Conservation (phyloP, 2,113 vertebrate species). For the Myiozetetes cayanensis region DNA sequence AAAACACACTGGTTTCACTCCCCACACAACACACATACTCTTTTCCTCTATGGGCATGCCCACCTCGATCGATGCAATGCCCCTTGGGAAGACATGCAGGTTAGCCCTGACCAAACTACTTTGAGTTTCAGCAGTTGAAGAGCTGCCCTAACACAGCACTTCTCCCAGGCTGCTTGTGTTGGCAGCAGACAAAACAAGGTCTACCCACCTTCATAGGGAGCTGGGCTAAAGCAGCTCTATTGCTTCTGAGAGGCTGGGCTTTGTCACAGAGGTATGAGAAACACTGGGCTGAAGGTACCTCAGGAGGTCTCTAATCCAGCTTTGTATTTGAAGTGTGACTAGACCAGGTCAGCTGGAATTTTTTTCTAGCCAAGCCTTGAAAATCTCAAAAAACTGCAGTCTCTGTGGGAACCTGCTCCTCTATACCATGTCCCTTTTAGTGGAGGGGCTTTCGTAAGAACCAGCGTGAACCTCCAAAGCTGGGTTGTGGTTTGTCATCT, state of each 20-base stretch:
- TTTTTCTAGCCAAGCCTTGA: neutral
- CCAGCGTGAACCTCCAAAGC: neutral
- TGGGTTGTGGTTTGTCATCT: neutral
- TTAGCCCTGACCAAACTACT: neutral
- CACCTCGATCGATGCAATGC: neutral
- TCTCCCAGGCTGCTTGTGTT: neutral
- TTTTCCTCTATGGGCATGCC: neutral
- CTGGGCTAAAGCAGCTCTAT: neutral
- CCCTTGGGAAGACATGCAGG: fast-evolving
- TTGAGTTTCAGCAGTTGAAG: neutral
- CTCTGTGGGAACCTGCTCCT: neutral
- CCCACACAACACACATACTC: fast-evolving
- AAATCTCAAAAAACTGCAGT: neutral
- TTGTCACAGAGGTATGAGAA: neutral
- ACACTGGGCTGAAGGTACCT: neutral
- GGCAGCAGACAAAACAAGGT: neutral
- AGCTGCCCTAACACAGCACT: neutral
- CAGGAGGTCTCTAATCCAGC: neutral
- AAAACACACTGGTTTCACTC: neutral
- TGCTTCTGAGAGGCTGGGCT: fast-evolving
- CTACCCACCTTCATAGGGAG: neutral
- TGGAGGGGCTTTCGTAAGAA: neutral
- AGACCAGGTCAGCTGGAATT: neutral
- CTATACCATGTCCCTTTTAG: fast-evolving
- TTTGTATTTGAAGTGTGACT: neutral